phyloP scores from a whole-genome alignment of 2,113 vertebrate genomes.

The Bungarus multicinctus region DNA sequence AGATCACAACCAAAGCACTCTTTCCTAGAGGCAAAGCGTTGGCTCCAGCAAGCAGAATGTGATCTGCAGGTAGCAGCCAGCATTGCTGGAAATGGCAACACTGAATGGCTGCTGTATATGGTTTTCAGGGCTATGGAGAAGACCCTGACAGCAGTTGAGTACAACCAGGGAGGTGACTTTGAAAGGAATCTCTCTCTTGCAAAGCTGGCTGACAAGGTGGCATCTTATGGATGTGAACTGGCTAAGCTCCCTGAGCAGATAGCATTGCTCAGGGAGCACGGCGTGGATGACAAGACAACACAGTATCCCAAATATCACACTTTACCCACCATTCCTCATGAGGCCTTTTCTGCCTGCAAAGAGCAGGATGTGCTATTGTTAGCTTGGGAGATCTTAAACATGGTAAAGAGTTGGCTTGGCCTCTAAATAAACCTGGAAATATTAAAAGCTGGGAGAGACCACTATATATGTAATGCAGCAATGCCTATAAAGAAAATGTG shows the following conservation, averaged over 20 bases:
- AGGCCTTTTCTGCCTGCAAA: conserved; percentile 51
- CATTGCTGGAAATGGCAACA: conserved; percentile 47
- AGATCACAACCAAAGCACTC: conserved; percentile 14
- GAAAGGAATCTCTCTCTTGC: conserved; percentile 48
- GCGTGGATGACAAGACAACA: conserved; percentile 72
- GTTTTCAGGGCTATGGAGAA: conserved; percentile 77
- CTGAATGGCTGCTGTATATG: conserved; percentile 80
- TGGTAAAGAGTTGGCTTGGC: conserved; percentile 23
- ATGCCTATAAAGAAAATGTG: background rate
- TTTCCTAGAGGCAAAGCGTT: conserved; percentile 67
- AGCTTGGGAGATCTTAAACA: conserved; percentile 32
- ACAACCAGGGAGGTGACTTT: conserved; percentile 53
- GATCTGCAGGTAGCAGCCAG: conserved; percentile 69
- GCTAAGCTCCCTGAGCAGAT: conserved; percentile 55
- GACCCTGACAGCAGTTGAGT: conserved; percentile 70
- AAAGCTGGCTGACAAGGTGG: conserved; percentile 56
- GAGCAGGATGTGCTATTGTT: conserved; percentile 56
- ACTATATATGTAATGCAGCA: background rate
- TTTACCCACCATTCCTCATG: conserved; percentile 71
- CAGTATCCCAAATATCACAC: conserved; percentile 73
- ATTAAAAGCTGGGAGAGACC: background rate
- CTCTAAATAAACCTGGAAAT: background rate
- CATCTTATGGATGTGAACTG: conserved; percentile 48
- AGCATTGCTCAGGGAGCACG: conserved; percentile 49
- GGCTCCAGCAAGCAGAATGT: conserved; percentile 74